These are phyloP conservation scores for Eristalinus sepulchralis DNA, from an alignment of 2,888 invertebrate species.

Conservation along the genomic window DNA sequence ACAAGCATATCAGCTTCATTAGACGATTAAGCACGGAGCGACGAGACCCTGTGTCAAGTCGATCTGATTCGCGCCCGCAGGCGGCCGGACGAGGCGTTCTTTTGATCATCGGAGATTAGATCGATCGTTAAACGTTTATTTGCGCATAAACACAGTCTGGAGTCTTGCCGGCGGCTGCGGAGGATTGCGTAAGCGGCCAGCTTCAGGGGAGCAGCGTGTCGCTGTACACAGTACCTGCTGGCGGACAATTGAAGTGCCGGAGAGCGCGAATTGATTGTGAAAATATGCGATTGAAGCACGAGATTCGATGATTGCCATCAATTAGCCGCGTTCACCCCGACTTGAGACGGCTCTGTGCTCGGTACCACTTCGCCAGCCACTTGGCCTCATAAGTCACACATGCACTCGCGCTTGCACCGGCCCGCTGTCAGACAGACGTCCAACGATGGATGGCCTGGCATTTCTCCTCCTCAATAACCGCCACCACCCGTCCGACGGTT, in stretches of 20 bases:
- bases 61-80: not conserved
- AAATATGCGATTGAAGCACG: slow-evolving; percentile 63
- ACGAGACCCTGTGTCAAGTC: not conserved
- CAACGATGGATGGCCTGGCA: not conserved
- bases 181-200: slow-evolving; percentile 25
- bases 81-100: not conserved
- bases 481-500: slow-evolving; percentile 25
- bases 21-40: slow-evolving; percentile 1
- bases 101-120: slow-evolving; percentile 49
- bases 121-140: slow-evolving; percentile 33
- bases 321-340: slow-evolving; percentile 51
- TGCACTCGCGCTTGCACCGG: slow-evolving; percentile 3
- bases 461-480: slow-evolving; percentile 37
- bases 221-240: slow-evolving; percentile 41
- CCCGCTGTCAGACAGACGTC: slow-evolving; percentile 20
- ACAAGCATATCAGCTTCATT: slow-evolving; percentile 25
- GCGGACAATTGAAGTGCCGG: slow-evolving; percentile 38
- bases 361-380: slow-evolving; percentile 43
- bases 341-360: slow-evolving; percentile 31
- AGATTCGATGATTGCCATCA: slow-evolving; percentile 67
- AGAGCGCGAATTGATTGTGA: slow-evolving; percentile 49
- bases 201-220: too few relatives aligned
- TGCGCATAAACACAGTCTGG: slow-evolving; percentile 43
- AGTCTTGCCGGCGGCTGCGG: slow-evolving; percentile 16
- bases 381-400: slow-evolving; percentile 53